Evolutionary conservation across 1,140 invertebrate genomes (phyloP).

Genomic region (Heliconius eleuchia): DNA sequence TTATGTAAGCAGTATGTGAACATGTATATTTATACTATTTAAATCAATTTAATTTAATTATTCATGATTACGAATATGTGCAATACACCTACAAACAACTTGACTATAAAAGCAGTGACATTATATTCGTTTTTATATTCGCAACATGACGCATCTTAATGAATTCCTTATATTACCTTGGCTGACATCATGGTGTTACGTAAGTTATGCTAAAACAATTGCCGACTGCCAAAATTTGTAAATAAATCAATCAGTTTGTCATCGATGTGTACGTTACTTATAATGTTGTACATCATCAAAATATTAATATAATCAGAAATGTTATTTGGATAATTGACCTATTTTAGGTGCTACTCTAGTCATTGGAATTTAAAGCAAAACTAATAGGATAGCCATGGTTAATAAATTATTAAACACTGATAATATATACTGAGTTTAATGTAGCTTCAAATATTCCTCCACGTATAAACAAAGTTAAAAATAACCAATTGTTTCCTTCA

Average conservation of each 20-base stretch:
- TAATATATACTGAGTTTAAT: constrained; percentile 25
- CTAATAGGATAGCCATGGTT: neutral
- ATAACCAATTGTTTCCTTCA: constrained; percentile 68
- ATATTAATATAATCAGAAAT: constrained; percentile 38
- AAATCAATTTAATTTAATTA: neutral
- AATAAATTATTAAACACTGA: constrained; percentile 26
- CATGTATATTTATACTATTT: neutral
- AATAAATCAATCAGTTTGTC: constrained; percentile 66
- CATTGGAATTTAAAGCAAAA: neutral
- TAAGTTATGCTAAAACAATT: constrained; percentile 59
- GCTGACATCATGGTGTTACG: constrained; percentile 55
- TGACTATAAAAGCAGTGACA: neutral
- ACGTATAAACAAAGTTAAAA: constrained; percentile 53
- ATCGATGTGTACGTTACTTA: constrained; percentile 46
- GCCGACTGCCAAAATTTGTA: constrained; percentile 59
- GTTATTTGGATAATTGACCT: neutral
- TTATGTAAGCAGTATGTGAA: neutral
- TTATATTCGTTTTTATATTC: constrained; percentile 7
- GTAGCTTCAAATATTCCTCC: constrained; percentile 31
- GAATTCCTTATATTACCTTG: constrained; percentile 53
- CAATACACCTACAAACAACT: neutral
- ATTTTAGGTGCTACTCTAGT: neutral
- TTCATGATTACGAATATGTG: neutral
- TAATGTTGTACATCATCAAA: constrained; percentile 50
- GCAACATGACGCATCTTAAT: constrained; percentile 51